Evolutionary conservation across 2,888 invertebrate species (phyloP), one percentile per base, ranked within the genome.

Genomic region (Trichacis sp.): DNA sequence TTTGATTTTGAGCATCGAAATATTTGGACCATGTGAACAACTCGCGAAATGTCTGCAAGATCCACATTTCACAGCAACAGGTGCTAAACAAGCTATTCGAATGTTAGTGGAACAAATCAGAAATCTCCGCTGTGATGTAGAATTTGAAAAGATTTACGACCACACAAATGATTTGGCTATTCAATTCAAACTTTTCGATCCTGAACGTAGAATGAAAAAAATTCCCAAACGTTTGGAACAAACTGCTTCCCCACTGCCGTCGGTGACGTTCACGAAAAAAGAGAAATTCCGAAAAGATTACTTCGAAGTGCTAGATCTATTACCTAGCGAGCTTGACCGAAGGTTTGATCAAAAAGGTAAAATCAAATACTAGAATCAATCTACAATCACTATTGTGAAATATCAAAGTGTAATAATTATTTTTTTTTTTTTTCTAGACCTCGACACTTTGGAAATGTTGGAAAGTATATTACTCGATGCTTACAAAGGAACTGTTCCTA

Each of bases 11-110:
- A 47, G 29, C 14, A 47, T 47, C 2, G 47, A 47, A 29, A 6
- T 47, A n/a, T 47, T 47, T 15, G n/a, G 29, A 1, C 47, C 47
- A n/a, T 24, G 47, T 29, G 47, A 47, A 29, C n/a, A 47, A 15
- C 47, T 47, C 4, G 47, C 47, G 3, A n/a, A 29, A 8, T 8
- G 24, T 3, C 14, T 47, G 17, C 47, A 47, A 14, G 29, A 47
- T 12, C 47, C 47, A n/a, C 9, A 29, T 11, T 14, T 47, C 11
- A 47, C 47, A 3, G 47, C 29, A n/a, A 17, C 18, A 2, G 47
- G 47, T 47, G 47, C 9, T 4, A 15, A 42, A 5, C 42, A 42
- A 9, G 17, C 15, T 9, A 3, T 15, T 42, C 17, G 17, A 29
- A 3, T 17, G 1, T 2, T 47, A 12, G 29, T 29, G 20, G 5